A percentile compares a stretch with the other conserved stretches of the same genome.
These are phyloP conservation scores for Hemichromis elongatus DNA, from an alignment of 2,113 vertebrate species.

Conservation along the genomic window DNA sequence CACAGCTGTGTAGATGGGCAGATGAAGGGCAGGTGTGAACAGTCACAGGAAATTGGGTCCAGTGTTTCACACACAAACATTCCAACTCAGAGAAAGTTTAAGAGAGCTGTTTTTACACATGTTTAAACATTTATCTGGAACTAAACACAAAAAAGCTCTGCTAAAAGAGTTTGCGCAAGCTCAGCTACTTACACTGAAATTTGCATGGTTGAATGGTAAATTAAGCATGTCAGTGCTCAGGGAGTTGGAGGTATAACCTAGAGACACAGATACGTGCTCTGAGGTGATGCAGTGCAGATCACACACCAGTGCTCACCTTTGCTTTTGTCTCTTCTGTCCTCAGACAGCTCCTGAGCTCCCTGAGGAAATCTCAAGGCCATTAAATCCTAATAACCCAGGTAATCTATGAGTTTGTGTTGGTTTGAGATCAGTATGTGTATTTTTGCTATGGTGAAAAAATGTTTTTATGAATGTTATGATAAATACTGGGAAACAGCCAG, in stretches of 20 bases:
- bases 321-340: background rate
- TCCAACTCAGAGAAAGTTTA: background rate
- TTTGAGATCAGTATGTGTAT: background rate
- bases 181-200: background rate
- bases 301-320: background rate
- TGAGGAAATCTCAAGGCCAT: constrained; percentile 56
- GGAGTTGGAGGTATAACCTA: background rate
- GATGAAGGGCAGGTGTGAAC: background rate
- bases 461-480: background rate
- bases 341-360: constrained; percentile 24
- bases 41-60: background rate
- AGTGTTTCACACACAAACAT: background rate
- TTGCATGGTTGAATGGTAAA: background rate
- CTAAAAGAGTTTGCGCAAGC: background rate
- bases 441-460: background rate
- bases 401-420: background rate
- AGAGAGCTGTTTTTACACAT: background rate
- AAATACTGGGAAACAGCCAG: background rate
- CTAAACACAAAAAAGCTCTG: background rate
- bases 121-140: background rate
- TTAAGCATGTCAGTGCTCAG: background rate
- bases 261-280: background rate
- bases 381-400: constrained; percentile 64
- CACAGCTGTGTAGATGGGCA: background rate
- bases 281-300: background rate